Conservation (phyloP, 2,797 vertebrate species). For the Austrolebias charrua region DNA sequence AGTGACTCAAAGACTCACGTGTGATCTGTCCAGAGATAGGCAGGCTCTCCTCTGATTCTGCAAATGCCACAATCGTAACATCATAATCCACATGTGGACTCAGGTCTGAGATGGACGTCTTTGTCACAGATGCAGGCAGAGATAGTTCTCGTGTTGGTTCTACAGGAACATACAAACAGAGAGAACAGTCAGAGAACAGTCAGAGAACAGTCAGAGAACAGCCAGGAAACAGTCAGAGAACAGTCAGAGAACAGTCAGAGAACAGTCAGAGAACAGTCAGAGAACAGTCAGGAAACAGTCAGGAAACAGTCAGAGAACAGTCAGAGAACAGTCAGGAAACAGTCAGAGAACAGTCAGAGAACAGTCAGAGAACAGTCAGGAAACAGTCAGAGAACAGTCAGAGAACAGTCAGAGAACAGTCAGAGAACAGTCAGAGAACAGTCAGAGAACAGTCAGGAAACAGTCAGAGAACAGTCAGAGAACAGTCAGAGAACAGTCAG, state of each 20-base stretch:
- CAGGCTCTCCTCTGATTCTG: conserved; percentile 85
- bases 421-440: conserved; percentile 38
- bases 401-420: conserved; percentile 33
- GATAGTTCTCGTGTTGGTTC: conserved; percentile 86
- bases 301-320: too few species aligned
- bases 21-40: conserved; percentile 91
- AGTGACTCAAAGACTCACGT: conserved; percentile 80
- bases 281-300: conserved; percentile 38
- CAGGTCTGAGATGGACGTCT: conserved; percentile 88
- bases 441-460: conserved; percentile 50
- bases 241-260: conserved; percentile 38
- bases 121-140: conserved; percentile 83
- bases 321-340: conserved; percentile 52
- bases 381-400: conserved; percentile 2
- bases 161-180: conserved; percentile 72
- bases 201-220: conserved; percentile 33
- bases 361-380: too few species aligned
- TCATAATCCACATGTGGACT: conserved; percentile 86
- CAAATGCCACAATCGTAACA: conserved; percentile 87
- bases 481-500: conserved; percentile 32
- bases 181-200: conserved; percentile 36
- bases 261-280: conserved; percentile 38
- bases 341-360: conserved; percentile 25
- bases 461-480: conserved; percentile 17
- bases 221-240: too few species aligned